Evolutionary conservation across 2,888 invertebrate species (phyloP).

Genomic region (Nemotelus pantherinus): DNA sequence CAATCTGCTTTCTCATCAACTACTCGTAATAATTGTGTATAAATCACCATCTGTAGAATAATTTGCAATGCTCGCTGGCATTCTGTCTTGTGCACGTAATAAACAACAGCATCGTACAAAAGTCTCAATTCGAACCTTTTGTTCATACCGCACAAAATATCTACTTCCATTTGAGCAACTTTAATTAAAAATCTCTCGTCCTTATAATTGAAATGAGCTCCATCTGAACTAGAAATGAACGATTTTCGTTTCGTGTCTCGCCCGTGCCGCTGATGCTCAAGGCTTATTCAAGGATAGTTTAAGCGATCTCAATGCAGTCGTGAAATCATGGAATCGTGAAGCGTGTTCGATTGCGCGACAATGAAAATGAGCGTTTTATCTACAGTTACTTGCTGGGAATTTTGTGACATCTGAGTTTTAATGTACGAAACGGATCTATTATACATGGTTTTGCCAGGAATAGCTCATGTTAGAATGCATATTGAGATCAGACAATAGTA

Average conservation of each 20-base stretch:
- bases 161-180: slow-evolving; percentile 44
- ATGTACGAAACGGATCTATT: too few species aligned
- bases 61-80: neutral
- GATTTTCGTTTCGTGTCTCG: slow-evolving; percentile 2
- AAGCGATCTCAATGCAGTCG: slow-evolving; percentile 33
- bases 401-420: neutral
- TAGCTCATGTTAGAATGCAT: too few species aligned
- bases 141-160: slow-evolving; percentile 30
- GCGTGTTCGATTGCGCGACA: slow-evolving; percentile 1
- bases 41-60: slow-evolving; percentile 16
- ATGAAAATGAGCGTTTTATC: neutral
- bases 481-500: too few species aligned
- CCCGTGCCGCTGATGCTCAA: neutral
- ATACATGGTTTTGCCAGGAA: too few species aligned
- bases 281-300: slow-evolving; percentile 32
- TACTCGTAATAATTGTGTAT: slow-evolving; percentile 19
- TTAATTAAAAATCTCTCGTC: slow-evolving; percentile 45
- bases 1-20: neutral
- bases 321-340: slow-evolving; percentile 33
- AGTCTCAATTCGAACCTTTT: slow-evolving; percentile 36
- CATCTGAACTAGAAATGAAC: slow-evolving; percentile 29
- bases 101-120: slow-evolving; percentile 18
- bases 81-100: neutral
- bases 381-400: neutral
- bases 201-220: slow-evolving; percentile 43